phyloP scores from a whole-genome alignment of 2,797 vertebrate species.

The Tarsius wallacei region DNA sequence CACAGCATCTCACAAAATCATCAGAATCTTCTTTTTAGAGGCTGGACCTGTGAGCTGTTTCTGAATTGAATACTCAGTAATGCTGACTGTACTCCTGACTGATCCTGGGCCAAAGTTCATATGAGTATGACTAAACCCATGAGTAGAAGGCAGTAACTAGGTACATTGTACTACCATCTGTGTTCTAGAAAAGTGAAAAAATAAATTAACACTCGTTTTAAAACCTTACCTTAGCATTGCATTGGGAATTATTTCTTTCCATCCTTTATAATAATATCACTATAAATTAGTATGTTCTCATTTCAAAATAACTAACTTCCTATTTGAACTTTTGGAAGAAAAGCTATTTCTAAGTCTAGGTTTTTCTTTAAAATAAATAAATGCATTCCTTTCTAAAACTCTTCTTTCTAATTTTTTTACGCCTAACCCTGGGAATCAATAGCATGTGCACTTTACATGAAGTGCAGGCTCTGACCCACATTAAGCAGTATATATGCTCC shows the following conservation, averaged over 20 bases:
- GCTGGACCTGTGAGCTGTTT: background rate
- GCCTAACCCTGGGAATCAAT: background rate
- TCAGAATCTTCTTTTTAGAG: background rate
- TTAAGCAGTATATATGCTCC: constrained; percentile 35
- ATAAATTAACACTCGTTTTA: background rate
- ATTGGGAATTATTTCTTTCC: background rate
- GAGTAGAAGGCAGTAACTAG: background rate
- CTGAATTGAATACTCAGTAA: background rate
- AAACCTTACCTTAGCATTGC: background rate
- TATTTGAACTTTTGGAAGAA: constrained; percentile 3
- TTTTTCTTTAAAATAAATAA: constrained; percentile 12
- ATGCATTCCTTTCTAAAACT: background rate
- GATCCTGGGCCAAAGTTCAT: background rate
- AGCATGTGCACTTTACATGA: background rate
- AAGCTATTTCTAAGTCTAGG: constrained; percentile 3
- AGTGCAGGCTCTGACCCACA: constrained; percentile 40
- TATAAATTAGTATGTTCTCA: background rate
- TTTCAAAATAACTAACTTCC: background rate
- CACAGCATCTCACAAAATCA: background rate
- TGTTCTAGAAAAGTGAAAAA: background rate
- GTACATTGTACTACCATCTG: background rate
- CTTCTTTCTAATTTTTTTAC: constrained; percentile 14
- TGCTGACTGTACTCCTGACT: background rate
- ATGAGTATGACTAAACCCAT: too few relatives aligned
- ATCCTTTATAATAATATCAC: background rate